A percentile compares a stretch with the other conserved stretches of the same genome.
Conservation (phyloP, 2,113 vertebrate genomes). For the Sylvilagus bachmani region DNA sequence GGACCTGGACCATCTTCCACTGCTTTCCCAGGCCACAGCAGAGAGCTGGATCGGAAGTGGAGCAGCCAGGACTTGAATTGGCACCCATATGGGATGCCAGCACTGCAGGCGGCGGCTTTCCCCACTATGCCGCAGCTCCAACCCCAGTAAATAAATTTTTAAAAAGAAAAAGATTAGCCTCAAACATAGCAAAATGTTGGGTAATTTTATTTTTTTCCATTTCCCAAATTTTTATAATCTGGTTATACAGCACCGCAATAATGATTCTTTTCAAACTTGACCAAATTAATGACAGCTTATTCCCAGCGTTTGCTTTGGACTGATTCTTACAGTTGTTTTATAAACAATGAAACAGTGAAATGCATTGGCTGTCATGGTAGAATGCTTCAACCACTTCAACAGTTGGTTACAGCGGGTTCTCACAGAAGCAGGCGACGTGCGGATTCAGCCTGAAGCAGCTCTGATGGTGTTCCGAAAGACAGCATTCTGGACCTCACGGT, state of each 20-base stretch:
- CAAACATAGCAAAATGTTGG: constrained; percentile 24
- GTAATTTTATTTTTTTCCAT: neutral
- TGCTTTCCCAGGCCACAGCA: no score
- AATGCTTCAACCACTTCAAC: neutral
- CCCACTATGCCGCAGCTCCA: no score
- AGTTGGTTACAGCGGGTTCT: neutral
- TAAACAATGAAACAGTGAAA: no score
- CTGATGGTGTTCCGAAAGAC: neutral
- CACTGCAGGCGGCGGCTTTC: no score
- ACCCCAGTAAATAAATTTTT: neutral
- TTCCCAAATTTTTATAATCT: constrained; percentile 5
- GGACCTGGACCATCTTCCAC: no score
- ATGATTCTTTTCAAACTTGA: neutral
- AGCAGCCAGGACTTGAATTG: no score
- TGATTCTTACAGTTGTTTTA: no score
- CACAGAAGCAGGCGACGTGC: neutral
- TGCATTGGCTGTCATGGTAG: neutral
- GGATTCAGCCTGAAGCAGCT: neutral
- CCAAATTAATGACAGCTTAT: neutral
- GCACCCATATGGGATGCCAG: no score
- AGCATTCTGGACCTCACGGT: neutral
- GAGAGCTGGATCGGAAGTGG: no score
- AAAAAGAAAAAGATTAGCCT: neutral
- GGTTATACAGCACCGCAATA: neutral
- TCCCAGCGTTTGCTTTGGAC: neutral